Evolutionary conservation across 1,140 invertebrate genomes (phyloP), one percentile per base, ranked within the genome.

Genomic region (Drosophila truncata): DNA sequence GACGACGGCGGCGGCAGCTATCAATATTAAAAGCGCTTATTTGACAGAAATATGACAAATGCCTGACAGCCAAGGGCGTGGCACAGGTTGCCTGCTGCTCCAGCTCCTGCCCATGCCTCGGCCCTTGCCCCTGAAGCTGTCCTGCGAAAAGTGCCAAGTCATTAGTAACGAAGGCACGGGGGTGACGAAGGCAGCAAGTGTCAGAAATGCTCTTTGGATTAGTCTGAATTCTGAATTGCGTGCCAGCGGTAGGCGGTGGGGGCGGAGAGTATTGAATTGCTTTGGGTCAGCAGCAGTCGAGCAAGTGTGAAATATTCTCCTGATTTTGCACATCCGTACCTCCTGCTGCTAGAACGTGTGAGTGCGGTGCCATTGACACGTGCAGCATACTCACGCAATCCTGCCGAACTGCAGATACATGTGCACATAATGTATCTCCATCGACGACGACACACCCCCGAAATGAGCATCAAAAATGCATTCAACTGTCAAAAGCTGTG

Each of bases 21-120:
- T 90, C 85, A 90, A 90, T 90, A 90, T 90, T 90, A 91, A 90
- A 90, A 90, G 84, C 85, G 86, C 86, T 90, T 90, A 90, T 90
- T 90, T 90, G 85, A 90, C 85, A 90, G 85, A 90, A 90, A 90
- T 90, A 90, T 90, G 85, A 90, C 85, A 90, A 90, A 90, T 90
- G 85, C 85, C 75, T 91, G 85, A 90, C 85, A 90, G 78, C 70
- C 77, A 85, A 90, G 84, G 78, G 72, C 63, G 44, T 73, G 70
- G 69, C 52, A 71, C 79, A 82, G 84, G 80, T 78, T 82, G 74
- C 61, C 55, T 47, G 70, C 70, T 57, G 33, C 50, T 58, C 20
- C 37, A 23, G 25, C 42, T 42, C 31, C 10, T 5, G 41, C 13
- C 10, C 52, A 29, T 35, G 49, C 64, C 27, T 4, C 63, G 50